Conservation (phyloP, 2,113 vertebrate species). For the Chlorodrepanis virens region DNA sequence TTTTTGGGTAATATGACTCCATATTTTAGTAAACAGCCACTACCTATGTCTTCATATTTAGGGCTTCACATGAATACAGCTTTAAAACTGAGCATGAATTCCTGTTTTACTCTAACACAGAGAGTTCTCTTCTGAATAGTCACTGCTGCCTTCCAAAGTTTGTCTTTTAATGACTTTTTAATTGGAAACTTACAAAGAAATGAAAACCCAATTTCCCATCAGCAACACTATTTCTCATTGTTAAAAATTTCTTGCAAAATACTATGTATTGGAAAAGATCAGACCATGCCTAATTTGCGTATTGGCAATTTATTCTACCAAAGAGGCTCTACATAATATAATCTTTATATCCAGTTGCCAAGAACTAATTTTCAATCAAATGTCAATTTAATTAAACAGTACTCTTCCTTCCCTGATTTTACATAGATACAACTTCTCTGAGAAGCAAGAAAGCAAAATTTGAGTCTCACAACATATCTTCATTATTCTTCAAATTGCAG, state of each 20-base stretch:
- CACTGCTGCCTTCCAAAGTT: background rate
- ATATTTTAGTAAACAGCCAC: background rate
- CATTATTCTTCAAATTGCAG: background rate
- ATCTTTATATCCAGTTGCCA: background rate
- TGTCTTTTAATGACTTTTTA: background rate
- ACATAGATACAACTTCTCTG: background rate
- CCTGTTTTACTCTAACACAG: background rate
- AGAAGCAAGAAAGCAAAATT: background rate
- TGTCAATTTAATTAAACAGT: background rate
- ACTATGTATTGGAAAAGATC: background rate
- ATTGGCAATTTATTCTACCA: background rate
- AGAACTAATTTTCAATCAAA: background rate
- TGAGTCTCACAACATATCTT: background rate
- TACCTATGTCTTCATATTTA: background rate
- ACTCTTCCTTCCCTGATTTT: background rate
- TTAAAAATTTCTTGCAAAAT: background rate
- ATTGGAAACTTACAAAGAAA: background rate
- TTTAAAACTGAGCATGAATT: background rate
- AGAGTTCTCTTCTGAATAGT: background rate
- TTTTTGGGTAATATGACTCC: background rate
- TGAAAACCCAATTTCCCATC: background rate
- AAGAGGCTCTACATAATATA: background rate
- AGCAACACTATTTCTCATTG: background rate
- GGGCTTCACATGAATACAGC: background rate
- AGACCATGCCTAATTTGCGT: background rate